Percentiles rank a stretch among this genome's conserved stretches.
Evolutionary conservation across 1,140 invertebrate genomes (phyloP).

Genomic region (Contarinia nasturtii): DNA sequence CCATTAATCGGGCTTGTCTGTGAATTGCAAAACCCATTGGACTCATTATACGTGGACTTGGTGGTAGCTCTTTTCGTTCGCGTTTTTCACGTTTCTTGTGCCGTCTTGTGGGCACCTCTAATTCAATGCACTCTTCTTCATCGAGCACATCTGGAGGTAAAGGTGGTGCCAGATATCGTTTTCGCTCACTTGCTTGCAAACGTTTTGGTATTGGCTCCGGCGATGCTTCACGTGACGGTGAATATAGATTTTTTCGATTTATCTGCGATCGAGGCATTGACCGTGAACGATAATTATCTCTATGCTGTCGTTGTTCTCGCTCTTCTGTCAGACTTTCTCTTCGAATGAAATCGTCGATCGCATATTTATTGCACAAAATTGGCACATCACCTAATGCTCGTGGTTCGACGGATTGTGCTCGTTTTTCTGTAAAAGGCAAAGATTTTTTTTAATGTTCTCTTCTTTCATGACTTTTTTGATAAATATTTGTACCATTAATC

Average conservation of each 20-base stretch:
- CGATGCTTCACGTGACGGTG: no score
- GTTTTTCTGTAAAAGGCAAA: background rate
- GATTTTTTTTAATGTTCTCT: background rate
- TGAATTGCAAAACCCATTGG: conserved; percentile 43
- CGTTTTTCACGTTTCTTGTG: background rate
- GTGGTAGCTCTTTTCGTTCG: conserved; percentile 10
- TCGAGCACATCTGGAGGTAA: background rate
- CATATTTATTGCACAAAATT: conserved; percentile 53
- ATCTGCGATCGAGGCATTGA: conserved; percentile 14
- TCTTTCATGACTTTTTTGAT: no score
- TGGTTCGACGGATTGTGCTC: conserved; percentile 21
- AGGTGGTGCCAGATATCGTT: background rate
- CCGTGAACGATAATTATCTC: conserved; percentile 12
- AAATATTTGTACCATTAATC: background rate
- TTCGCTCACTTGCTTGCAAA: conserved; percentile 4
- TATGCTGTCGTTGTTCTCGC: conserved; percentile 1
- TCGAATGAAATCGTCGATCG: conserved; percentile 33
- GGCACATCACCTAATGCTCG: conserved; percentile 11
- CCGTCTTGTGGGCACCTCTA: background rate
- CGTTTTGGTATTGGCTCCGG: conserved; percentile 8
- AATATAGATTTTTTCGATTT: no score
- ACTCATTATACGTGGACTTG: conserved; percentile 43
- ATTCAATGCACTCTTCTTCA: background rate
- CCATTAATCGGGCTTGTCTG: conserved; percentile 23
- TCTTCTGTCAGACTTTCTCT: background rate